Base-by-base conservation (phyloP, 1,140 invertebrate genomes). In the Lasioglossum albipes region DNA sequence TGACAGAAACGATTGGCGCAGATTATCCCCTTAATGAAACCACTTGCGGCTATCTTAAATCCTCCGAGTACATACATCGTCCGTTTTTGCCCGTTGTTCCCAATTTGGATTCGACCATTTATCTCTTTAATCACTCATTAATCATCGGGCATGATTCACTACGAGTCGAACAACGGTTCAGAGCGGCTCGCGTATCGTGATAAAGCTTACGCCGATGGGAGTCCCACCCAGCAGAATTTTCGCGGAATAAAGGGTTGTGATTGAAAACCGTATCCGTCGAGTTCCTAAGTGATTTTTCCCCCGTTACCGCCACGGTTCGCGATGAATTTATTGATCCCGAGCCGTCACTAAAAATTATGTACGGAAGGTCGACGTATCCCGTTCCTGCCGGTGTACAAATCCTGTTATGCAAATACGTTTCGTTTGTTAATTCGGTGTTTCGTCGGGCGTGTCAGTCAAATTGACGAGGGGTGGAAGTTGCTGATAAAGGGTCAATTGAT, bases 381-480 rank as follows among this genome's bases (percentile, higher is more conserved):
- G 31, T 45, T 20, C 7, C n/a, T 20, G 18, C 65, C 5, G 20
- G 65, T 4, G 65, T 45, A 41, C 41, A 45, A 67, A 67, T 67
- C 18, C 42, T 67, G 65, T 67, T 67, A 67, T 45, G 65, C 65
- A 67, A 67, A 67, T 67, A 45, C 41, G 16, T 45, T 45, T 67
- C 65, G 65, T 67, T 67, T 45, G 65, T 67, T 67, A 67, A 70
- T 54, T 70, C 49, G 4, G 18, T 27, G 68, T 70, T 70, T 70
- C 68, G 49, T 18, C 49, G 27, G 49, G 22, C 12, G 45, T 49
- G 68, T 36, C 68, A 70, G 68, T 70, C 68, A 70, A 49, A 49
- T 27, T 57, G 68, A 70, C 68, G 68, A 57, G 16, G 49, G 27
- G 27, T 9, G 16, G 13, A 36, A 57, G 22, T 31, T 22, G n/a